A percentile compares a stretch with the other conserved stretches of the same genome.
phyloP scores from a whole-genome alignment of 2,113 vertebrate species.

The Scophthalmus maximus region DNA sequence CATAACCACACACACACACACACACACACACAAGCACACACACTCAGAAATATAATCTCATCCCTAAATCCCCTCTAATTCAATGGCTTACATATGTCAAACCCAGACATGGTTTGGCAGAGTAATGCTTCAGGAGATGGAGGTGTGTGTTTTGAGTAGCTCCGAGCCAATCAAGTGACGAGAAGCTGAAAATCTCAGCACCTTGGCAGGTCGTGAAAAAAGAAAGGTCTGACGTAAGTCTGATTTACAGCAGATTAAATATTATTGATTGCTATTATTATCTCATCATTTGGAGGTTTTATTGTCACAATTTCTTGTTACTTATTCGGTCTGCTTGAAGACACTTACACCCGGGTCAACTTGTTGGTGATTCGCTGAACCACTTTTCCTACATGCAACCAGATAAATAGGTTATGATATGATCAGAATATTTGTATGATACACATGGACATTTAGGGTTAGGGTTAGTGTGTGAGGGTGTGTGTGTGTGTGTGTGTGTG shows the following conservation, averaged over 20 bases:
- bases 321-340: no score
- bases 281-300: no score
- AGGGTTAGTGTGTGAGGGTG: no score
- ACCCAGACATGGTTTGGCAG: constrained; percentile 21
- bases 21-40: constrained; percentile 5
- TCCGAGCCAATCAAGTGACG: constrained; percentile 13
- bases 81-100: constrained; percentile 27
- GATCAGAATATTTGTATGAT: no score
- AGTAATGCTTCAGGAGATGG: constrained; percentile 6
- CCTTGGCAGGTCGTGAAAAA: neutral
- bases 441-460: no score
- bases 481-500: no score
- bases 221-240: constrained; percentile 16
- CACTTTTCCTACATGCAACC: no score
- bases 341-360: no score
- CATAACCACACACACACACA: constrained; percentile 12
- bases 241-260: constrained; percentile 24
- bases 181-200: constrained; percentile 24
- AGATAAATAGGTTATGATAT: no score
- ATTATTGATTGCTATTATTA: no score
- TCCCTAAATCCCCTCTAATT: constrained; percentile 36
- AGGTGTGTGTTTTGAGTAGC: constrained; percentile 15
- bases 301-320: no score
- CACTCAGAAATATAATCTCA: constrained; percentile 10
- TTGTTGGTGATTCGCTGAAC: no score